Evolutionary conservation across 2,888 invertebrate genomes (phyloP).

Genomic region (Luperina testacea): DNA sequence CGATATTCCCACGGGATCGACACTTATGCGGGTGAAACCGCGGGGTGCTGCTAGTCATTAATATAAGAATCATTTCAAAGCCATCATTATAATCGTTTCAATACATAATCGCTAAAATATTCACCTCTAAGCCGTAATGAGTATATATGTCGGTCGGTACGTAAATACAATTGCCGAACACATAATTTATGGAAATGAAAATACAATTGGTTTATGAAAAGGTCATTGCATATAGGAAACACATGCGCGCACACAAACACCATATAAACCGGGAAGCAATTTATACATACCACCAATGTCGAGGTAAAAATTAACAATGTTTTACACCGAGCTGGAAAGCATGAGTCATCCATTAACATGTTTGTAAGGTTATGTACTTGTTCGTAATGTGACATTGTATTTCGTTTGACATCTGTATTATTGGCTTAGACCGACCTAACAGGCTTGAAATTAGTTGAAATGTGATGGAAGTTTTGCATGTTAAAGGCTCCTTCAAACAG

Average conservation of each 20-base stretch:
- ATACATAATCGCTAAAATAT: not conserved
- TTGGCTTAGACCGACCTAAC: constrained; percentile 15
- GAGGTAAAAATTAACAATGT: constrained; percentile 52
- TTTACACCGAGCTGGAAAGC: constrained; percentile 48
- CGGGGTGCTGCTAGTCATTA: no score
- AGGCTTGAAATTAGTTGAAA: not conserved
- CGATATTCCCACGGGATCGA: no score
- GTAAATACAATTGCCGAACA: constrained; percentile 16
- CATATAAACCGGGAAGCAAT: constrained; percentile 46
- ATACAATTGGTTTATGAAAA: constrained; percentile 46
- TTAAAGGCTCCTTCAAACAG: not conserved
- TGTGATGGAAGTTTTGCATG: not conserved
- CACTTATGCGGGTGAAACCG: no score
- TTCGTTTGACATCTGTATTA: constrained; percentile 41
- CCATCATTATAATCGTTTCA: not conserved
- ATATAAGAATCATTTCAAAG: not conserved
- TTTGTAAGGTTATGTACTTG: constrained; percentile 49
- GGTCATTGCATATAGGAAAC: constrained; percentile 54
- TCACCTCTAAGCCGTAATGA: not conserved
- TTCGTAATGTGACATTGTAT: constrained; percentile 44
- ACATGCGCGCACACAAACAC: constrained; percentile 38
- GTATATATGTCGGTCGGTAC: not conserved
- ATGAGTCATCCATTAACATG: constrained; percentile 59
- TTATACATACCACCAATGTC: constrained; percentile 56
- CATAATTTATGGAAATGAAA: constrained; percentile 27